A percentile compares a stretch with the other conserved stretches of the same genome.
These are phyloP conservation scores for Oscheius myriophilus DNA, from an alignment of 2,888 invertebrate genomes.

Conservation along the genomic window DNA sequence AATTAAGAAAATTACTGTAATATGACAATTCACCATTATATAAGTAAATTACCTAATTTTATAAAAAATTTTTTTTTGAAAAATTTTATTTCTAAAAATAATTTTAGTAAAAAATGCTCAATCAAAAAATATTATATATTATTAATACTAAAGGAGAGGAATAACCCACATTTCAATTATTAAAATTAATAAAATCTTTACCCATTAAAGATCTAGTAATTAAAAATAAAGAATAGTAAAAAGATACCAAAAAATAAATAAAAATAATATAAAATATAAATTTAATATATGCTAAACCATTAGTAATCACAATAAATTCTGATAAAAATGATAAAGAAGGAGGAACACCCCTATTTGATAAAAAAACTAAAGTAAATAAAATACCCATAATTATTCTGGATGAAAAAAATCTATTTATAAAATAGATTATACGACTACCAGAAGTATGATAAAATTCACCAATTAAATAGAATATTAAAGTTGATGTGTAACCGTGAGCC, in stretches of 20 bases:
- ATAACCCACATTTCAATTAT: conserved; percentile 48
- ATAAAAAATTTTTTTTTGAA: too few species aligned
- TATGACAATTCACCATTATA: too few species aligned
- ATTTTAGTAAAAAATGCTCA: too few species aligned
- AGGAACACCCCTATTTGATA: conserved; percentile 55
- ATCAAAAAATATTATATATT: conserved; percentile 61
- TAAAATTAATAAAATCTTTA: conserved; percentile 46
- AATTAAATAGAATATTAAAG: conserved; percentile 54
- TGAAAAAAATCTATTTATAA: conserved; percentile 54
- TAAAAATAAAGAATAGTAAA: conserved; percentile 68
- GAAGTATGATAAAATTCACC: conserved; percentile 55
- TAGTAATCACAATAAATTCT: conserved; percentile 70
- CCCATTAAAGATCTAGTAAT: conserved; percentile 62
- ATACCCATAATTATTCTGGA: conserved; percentile 52
- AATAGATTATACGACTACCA: conserved; percentile 52
- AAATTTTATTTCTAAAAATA: too few species aligned
- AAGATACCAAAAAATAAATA: conserved; percentile 70
- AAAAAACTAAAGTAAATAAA: conserved; percentile 49
- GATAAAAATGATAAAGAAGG: conserved; percentile 51
- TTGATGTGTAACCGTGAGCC: conserved; percentile 55
- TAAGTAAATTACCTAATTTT: too few species aligned
- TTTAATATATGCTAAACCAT: conserved; percentile 66
- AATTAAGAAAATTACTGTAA: too few species aligned
- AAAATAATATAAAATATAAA: conserved; percentile 69
- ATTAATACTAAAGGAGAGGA: conserved; percentile 41